Conservation (phyloP, 2,797 vertebrate species). For the Gambusia yucatana region DNA sequence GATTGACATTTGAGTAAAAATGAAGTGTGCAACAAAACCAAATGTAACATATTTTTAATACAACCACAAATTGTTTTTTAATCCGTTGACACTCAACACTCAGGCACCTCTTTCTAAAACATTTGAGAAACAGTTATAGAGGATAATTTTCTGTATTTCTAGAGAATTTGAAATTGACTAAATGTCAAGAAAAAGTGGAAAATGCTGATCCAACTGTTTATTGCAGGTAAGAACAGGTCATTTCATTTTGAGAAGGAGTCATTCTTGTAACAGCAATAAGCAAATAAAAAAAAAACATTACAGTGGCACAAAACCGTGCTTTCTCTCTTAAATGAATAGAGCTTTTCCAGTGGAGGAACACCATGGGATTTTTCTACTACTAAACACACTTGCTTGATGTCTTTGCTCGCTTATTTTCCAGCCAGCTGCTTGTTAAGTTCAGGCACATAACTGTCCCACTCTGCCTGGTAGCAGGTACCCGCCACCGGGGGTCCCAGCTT, state of each 20-base stretch:
- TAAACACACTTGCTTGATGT: fast-evolving
- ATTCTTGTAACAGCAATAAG: constrained; percentile 4
- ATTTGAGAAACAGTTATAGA: not conserved
- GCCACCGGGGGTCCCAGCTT: constrained; percentile 85
- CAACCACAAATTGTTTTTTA: not conserved
- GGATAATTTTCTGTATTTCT: not conserved
- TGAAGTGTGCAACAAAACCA: not conserved
- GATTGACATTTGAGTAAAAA: not conserved
- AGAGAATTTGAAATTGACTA: not conserved
- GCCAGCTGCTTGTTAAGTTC: constrained; percentile 93
- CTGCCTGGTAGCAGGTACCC: constrained; percentile 93
- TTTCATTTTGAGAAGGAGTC: not conserved
- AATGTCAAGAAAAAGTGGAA: not conserved
- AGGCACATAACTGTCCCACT: constrained; percentile 96
- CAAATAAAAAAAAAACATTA: not conserved
- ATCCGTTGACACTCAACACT: not conserved
- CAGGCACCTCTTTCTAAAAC: not conserved
- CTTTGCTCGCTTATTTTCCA: constrained; percentile 81
- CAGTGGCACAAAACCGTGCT: constrained; percentile 17
- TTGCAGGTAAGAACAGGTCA: constrained; percentile 32
- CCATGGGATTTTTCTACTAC: not conserved
- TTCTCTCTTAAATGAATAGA: not conserved
- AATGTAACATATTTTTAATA: not conserved
- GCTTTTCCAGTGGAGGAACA: constrained; percentile 11
- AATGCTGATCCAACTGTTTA: not conserved